Evolutionary conservation across 2,888 invertebrate species (phyloP), one percentile per base, ranked within the genome.

Genomic region (Hyposoter didymator): DNA sequence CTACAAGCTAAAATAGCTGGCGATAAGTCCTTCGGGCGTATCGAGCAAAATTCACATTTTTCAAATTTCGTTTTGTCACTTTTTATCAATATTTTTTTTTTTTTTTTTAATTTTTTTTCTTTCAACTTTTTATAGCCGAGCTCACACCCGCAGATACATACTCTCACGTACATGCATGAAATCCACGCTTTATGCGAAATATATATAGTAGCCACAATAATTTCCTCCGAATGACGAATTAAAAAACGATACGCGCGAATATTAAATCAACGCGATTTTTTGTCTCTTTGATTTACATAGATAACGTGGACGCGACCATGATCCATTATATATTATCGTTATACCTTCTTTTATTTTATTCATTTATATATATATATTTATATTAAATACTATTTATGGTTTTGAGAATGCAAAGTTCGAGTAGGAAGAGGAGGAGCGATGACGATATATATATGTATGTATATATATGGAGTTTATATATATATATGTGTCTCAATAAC

Each of bases 231-330:
- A 72, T 66, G 64, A 28, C 28, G 28, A 81, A 67, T 74, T 67
- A 81, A 81, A 81, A 81, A 81, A 81, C 73, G 74, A 73, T 73
- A 47, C 49, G 22, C 70, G 67, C 73, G 59, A 49, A 39, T 67
- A 73, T 78, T 47, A 62, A 69, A 64, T 64, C 28, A 39, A 62
- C 67, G 49, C 64, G 52, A 75, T 62, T 67, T 78, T 75, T 75
- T 75, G 78, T 72, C 80, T 72, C 80, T 84, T 52, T 73, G 76
- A 75, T 74, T 67, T 74, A 69, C 62, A 69, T 76, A 78, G 59
- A 66, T 72, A 66, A 82, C 47, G 72, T 67, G 73, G 79, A 85
- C 80, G 83, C 52, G 79, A 85, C 80, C 76, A 83, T 85, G 83
- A 76, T 80, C 73, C 83, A 73, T 62, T 72, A 79, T 73, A 81